Conservation (phyloP, 2,888 invertebrate genomes). For the Venustoraphidia nigricollis region DNA sequence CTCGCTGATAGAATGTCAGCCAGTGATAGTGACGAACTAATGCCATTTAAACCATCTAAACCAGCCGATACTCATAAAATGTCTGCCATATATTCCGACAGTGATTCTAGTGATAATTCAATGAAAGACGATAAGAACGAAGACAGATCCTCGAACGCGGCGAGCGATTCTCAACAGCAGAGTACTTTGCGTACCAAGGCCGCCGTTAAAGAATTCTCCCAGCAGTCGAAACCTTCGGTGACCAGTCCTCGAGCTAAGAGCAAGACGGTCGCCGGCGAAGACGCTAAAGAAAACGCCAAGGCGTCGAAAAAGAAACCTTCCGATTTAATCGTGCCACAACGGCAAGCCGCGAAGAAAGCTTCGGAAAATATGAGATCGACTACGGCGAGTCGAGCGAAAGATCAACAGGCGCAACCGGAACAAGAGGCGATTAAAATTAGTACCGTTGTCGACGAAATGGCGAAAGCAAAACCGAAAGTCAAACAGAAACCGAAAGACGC, state of each 20-base stretch:
- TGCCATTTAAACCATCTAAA: conserved; percentile 42
- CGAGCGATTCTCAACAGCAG: conserved; percentile 51
- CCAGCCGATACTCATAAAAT: conserved; percentile 22
- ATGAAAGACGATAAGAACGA: conserved; percentile 41
- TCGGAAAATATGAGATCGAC: conserved; percentile 71
- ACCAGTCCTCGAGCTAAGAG: conserved; percentile 15
- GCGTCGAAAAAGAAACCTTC: conserved; percentile 40
- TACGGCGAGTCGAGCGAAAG: conserved; percentile 29
- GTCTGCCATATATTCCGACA: conserved; percentile 71
- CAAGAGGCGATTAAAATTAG: conserved; percentile 6
- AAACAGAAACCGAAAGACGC: conserved; percentile 19
- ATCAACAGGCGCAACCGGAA: conserved; percentile 15
- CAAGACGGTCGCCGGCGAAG: conserved; percentile 13
- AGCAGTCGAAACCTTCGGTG: conserved; percentile 24
- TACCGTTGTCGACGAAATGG: conserved; percentile 11
- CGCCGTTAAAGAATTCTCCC: conserved; percentile 69
- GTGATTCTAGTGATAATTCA: conserved; percentile 38
- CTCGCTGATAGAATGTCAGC: conserved; percentile 48
- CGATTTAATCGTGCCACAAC: conserved; percentile 75
- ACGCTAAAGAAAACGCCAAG: conserved; percentile 31
- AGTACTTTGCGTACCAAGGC: conserved; percentile 62
- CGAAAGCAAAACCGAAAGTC: conserved; percentile 11
- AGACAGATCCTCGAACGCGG: conserved; percentile 42
- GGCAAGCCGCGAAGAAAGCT: conserved; percentile 83
- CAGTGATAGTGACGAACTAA: conserved; percentile 66